Evolutionary conservation across 2,888 invertebrate species (phyloP).

Genomic region (Dusona sp.): DNA sequence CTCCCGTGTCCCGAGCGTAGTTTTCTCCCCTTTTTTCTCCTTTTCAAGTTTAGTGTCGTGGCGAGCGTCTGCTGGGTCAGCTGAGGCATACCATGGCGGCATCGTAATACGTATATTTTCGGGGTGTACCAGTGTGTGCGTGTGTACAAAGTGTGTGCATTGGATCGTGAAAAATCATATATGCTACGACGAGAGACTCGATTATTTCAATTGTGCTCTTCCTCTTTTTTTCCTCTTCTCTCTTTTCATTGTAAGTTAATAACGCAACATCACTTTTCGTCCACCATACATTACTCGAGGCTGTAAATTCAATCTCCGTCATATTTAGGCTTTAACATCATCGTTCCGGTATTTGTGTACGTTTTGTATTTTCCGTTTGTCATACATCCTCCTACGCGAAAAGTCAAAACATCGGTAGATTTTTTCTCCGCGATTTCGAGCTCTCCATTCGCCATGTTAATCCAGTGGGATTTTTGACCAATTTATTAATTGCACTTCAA

Average conservation of each 20-base stretch:
- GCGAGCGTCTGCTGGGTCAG: slow-evolving; percentile 77
- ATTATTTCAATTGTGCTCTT: slow-evolving; percentile 17
- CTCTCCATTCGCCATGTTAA: background rate
- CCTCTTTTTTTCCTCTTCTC: background rate
- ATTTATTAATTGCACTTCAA: slow-evolving; percentile 5
- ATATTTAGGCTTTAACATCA: background rate
- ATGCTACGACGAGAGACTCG: background rate
- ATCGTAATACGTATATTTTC: slow-evolving; percentile 31
- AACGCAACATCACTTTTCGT: slow-evolving; percentile 29
- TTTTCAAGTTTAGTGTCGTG: slow-evolving; percentile 58
- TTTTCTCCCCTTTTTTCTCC: slow-evolving; percentile 9
- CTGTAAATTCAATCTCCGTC: background rate
- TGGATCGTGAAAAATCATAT: slow-evolving; percentile 25
- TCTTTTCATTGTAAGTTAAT: slow-evolving; percentile 42
- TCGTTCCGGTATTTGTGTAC: background rate
- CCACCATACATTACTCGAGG: background rate
- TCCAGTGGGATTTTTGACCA: background rate
- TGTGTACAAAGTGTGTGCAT: background rate
- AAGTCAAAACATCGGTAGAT: background rate
- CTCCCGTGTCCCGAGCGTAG: background rate
- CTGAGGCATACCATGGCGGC: slow-evolving; percentile 66
- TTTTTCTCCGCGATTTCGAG: background rate
- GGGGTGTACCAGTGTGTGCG: slow-evolving; percentile 9
- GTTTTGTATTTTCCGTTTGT: slow-evolving; percentile 1
- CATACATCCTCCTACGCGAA: background rate